phyloP scores from a whole-genome alignment of 2,888 invertebrate species.

The Masnerella sp. region DNA sequence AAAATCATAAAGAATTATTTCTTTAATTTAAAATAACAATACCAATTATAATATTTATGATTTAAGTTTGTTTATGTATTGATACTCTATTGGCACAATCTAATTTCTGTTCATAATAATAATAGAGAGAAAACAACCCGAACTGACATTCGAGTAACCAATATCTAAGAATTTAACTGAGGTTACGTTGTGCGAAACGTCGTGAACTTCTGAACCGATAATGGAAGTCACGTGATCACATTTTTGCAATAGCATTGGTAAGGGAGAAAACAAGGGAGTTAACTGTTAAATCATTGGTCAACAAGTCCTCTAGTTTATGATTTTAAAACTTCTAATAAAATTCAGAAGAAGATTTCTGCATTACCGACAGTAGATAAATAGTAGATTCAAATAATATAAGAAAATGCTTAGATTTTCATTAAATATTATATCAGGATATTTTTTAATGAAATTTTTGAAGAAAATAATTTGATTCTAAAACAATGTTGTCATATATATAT shows the following conservation, averaged over 20 bases:
- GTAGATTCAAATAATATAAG: not conserved
- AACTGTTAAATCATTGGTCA: no score
- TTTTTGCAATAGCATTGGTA: no score
- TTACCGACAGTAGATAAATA: conserved; percentile 1
- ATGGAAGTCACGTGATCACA: no score
- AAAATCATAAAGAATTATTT: conserved; percentile 53
- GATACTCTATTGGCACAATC: conserved; percentile 24
- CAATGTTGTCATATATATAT: no score
- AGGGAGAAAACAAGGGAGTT: no score
- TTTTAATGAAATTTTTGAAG: no score
- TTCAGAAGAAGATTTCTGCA: not conserved
- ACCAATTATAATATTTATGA: not conserved
- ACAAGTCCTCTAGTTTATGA: no score
- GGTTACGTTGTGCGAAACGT: conserved; percentile 34
- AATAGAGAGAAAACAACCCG: no score
- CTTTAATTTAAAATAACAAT: conserved; percentile 8
- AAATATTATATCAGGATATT: not conserved
- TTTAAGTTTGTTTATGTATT: conserved; percentile 1
- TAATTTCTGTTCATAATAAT: conserved; percentile 14
- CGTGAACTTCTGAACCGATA: no score
- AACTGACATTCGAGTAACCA: conserved; percentile 14
- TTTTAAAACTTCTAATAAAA: not conserved
- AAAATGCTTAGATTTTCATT: no score
- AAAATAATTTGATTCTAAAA: no score
- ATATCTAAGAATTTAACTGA: conserved; percentile 21